Evolutionary conservation across 1,140 invertebrate species (phyloP).

Genomic region (Tetramorium alpestre): DNA sequence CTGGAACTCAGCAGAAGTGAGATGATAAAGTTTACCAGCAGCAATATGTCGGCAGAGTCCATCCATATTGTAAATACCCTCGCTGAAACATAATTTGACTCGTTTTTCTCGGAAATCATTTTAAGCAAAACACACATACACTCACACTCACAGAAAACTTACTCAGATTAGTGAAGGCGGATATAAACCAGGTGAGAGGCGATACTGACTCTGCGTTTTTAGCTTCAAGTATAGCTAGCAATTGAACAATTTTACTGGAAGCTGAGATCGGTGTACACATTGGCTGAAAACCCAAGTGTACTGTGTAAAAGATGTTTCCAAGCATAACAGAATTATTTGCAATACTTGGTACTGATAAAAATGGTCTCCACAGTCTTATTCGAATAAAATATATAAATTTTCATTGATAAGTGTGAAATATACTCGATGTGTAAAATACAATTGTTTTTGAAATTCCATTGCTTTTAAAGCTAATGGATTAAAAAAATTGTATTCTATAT

Average conservation of each 20-base stretch:
- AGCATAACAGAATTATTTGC: background rate
- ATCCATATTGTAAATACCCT: constrained; percentile 85
- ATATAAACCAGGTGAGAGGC: constrained; percentile 89
- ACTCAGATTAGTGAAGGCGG: constrained; percentile 89
- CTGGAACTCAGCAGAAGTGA: constrained; percentile 83
- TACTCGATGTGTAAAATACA: no score
- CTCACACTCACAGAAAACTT: constrained; percentile 78
- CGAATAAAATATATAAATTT: no score
- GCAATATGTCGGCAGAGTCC: constrained; percentile 84
- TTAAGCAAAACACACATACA: background rate
- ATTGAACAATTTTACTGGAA: constrained; percentile 89
- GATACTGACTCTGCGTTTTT: constrained; percentile 89
- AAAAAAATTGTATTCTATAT: no score
- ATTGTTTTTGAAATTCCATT: no score
- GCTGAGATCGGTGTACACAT: constrained; percentile 90
- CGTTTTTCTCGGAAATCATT: background rate
- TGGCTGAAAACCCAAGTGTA: constrained; percentile 85
- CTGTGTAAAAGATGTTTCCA: background rate
- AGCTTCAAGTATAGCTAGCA: constrained; percentile 87
- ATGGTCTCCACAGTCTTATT: no score
- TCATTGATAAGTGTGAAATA: no score
- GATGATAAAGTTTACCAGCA: constrained; percentile 84
- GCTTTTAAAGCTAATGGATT: no score
- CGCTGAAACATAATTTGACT: constrained; percentile 74
- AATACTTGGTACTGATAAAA: background rate